Evolutionary conservation across 2,797 vertebrate species (phyloP).

Genomic region (Alcedo quadribrachys): DNA sequence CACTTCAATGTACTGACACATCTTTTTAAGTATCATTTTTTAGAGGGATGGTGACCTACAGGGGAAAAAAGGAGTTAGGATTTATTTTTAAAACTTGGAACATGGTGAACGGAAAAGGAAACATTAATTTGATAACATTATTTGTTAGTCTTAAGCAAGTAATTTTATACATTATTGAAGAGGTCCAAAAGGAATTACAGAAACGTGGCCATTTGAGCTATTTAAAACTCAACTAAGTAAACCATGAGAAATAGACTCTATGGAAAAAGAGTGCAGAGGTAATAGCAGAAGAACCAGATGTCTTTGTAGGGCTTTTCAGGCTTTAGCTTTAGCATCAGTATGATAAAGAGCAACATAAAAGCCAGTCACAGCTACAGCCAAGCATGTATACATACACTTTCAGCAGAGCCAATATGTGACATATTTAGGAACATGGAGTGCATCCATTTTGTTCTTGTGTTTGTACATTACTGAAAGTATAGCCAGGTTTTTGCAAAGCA

Average conservation of each 20-base stretch:
- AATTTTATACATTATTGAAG: not conserved
- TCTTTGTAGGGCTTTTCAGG: not conserved
- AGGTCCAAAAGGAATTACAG: not conserved
- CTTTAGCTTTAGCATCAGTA: constrained; percentile 1
- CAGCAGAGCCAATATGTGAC: constrained; percentile 41
- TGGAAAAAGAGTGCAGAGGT: constrained; percentile 20
- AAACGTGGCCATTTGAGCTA: not conserved
- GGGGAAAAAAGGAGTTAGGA: not conserved
- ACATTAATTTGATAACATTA: not conserved
- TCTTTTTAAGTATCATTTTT: not conserved
- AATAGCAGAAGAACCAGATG: constrained; percentile 44
- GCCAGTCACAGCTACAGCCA: constrained; percentile 6
- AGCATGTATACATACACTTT: not conserved
- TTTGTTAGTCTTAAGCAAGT: not conserved
- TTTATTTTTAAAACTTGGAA: not conserved
- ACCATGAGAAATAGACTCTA: not conserved
- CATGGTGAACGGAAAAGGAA: not conserved
- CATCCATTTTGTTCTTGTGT: constrained; percentile 55
- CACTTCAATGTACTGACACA: not conserved
- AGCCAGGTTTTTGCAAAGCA: constrained; percentile 51
- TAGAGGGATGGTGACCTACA: not conserved
- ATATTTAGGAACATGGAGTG: constrained; percentile 55
- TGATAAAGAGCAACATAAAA: constrained; percentile 50
- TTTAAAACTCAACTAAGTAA: not conserved
- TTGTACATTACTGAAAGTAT: constrained; percentile 37